Conservation (phyloP, 2,888 invertebrate genomes). For the Tortrix viridana region DNA sequence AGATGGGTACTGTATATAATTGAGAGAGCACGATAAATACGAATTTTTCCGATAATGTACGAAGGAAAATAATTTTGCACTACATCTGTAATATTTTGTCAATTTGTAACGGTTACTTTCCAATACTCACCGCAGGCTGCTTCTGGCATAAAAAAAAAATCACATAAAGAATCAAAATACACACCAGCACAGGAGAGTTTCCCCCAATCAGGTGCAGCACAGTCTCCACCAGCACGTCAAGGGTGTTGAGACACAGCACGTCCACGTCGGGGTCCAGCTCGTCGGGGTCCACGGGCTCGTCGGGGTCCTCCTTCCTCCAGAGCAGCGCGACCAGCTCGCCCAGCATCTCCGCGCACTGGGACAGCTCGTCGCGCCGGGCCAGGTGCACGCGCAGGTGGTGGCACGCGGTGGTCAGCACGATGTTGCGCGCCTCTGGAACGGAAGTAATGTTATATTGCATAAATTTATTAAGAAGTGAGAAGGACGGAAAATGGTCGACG, state of each 20-base stretch:
- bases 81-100: too few species aligned
- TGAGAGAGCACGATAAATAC: too few species aligned
- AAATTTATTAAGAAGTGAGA: too few species aligned
- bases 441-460: background rate
- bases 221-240: conserved; percentile 94
- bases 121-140: too few species aligned
- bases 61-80: too few species aligned
- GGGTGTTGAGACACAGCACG: conserved; percentile 90
- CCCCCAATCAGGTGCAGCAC: conserved; percentile 92
- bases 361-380: conserved; percentile 91
- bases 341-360: conserved; percentile 93
- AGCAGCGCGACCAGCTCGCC: conserved; percentile 90
- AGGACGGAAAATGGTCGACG: too few species aligned
- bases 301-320: conserved; percentile 81
- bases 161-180: conserved; percentile 36
- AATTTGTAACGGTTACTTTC: too few species aligned
- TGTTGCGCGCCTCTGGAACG: conserved; percentile 90
- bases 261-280: conserved; percentile 89
- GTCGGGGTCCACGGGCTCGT: conserved; percentile 69
- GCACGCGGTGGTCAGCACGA: conserved; percentile 92
- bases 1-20: too few species aligned
- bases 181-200: conserved; percentile 87
- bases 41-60: too few species aligned
- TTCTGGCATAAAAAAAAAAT: too few species aligned
- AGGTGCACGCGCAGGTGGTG: conserved; percentile 93